Evolutionary conservation across 2,797 vertebrate species (phyloP).

Genomic region (Aeoliscus strigatus): DNA sequence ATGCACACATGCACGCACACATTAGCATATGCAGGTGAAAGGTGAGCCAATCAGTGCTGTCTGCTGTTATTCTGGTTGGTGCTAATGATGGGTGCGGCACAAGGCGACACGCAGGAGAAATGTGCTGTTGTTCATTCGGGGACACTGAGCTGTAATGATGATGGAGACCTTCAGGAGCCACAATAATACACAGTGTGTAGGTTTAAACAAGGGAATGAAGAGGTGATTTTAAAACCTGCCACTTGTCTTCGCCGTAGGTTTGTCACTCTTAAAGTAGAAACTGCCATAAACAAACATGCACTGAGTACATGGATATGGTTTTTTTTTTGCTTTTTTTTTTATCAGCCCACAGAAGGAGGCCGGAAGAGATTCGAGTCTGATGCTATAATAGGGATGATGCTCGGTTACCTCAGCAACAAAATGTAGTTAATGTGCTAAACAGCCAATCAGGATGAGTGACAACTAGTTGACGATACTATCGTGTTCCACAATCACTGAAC

Average conservation of each 20-base stretch:
- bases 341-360: no score
- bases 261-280: not conserved
- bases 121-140: constrained; percentile 36
- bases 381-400: no score
- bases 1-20: constrained; percentile 7
- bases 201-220: constrained; percentile 14
- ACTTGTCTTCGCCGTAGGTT: no score
- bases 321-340: no score
- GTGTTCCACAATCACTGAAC: no score
- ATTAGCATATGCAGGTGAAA: constrained; percentile 74
- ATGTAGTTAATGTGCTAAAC: no score
- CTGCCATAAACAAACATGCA: no score
- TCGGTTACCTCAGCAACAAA: no score
- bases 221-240: no score
- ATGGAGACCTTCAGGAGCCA: constrained; percentile 33
- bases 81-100: constrained; percentile 55
- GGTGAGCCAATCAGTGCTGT: constrained; percentile 68
- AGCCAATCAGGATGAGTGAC: constrained; percentile 4
- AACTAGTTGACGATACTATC: constrained; percentile 16
- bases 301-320: no score
- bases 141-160: constrained; percentile 42
- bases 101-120: constrained; percentile 61
- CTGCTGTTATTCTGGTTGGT: constrained; percentile 41
- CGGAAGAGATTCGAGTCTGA: no score
- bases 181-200: constrained; percentile 24